Evolutionary conservation across 1,140 invertebrate genomes (phyloP), one percentile per base, ranked within the genome.

Genomic region (Caenorhabditis inopinata): DNA sequence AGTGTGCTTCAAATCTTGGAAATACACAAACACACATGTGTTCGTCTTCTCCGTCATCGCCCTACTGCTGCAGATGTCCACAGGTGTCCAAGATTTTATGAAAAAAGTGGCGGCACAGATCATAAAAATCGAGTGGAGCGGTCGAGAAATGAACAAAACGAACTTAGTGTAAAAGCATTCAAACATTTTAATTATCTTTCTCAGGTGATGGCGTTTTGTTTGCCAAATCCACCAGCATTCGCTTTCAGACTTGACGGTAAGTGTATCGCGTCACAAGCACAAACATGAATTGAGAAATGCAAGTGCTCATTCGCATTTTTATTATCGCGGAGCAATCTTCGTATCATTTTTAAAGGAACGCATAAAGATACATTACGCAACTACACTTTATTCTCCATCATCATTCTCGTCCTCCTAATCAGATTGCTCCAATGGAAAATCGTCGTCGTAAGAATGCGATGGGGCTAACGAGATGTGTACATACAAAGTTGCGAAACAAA

Each of bases 381-480:
- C 51, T 25, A 1, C 51, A 14, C 27, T 32, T 53, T 25, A 9
- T 53, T 27, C 16, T 21, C 27, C 25, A 32, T 29, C 51, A 29
- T 58, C 51, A 51, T 51, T 51, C 21, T 51, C 48, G 35, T 58
- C 27, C 35, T 58, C 51, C 51, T 58, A 58, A 58, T 58, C 51
- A 58, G 51, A 58, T 58, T 58, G 25, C 49, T 9, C 1, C 51
- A 32, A 29, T 32, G 51, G 29, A 58, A 58, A 29, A 32, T n/a
- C n/a, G n/a, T 58, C 27, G 14, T 47, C 14, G 27, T 32, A 58
- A 29, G 51, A 58, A 58, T 58, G 29, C 35, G 51, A 29, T 58
- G 51, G 51, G n/a, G 51, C 51, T 58, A 58, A 58, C 51, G 51
- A 58, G 51, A 58, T 58, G 51, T 58, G 51, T 58, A 58, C 51